Conservation (phyloP, 2,113 vertebrate genomes). For the western clawed frog (Xenopus tropicalis) region DNA sequence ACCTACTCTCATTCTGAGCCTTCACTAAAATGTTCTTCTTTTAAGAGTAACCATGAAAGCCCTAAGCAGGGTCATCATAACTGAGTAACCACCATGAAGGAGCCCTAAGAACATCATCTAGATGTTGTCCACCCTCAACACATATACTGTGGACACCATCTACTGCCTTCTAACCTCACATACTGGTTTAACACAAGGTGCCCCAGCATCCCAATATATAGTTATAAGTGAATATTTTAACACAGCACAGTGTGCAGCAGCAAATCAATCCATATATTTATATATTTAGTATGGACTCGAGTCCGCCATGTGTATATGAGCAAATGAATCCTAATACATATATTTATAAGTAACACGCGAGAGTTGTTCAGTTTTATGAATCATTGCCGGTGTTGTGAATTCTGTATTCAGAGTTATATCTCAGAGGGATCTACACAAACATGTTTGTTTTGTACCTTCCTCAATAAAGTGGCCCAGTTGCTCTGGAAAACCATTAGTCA, state of each 20-base stretch:
- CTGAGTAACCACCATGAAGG: too few relatives aligned
- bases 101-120: too few relatives aligned
- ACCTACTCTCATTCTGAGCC: too few relatives aligned
- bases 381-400: neutral
- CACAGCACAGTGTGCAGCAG: neutral
- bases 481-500: neutral
- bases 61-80: too few relatives aligned
- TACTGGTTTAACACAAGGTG: neutral
- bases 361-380: slow-evolving; percentile 3
- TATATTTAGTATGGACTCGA: neutral
- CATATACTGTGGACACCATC: too few relatives aligned
- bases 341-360: neutral
- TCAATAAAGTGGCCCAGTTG: neutral
- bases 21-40: too few relatives aligned
- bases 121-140: too few relatives aligned
- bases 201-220: neutral
- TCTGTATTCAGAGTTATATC: neutral
- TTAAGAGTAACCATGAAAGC: too few relatives aligned
- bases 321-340: neutral
- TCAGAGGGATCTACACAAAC: neutral
- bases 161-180: neutral
- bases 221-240: neutral
- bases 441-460: neutral
- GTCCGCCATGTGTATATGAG: neutral
- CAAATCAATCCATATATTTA: neutral